These are phyloP conservation scores for Phacellophora camtschatica DNA, from an alignment of 30 jellyfish, hydroid and myxozoan genomes.

Conservation along the genomic window DNA sequence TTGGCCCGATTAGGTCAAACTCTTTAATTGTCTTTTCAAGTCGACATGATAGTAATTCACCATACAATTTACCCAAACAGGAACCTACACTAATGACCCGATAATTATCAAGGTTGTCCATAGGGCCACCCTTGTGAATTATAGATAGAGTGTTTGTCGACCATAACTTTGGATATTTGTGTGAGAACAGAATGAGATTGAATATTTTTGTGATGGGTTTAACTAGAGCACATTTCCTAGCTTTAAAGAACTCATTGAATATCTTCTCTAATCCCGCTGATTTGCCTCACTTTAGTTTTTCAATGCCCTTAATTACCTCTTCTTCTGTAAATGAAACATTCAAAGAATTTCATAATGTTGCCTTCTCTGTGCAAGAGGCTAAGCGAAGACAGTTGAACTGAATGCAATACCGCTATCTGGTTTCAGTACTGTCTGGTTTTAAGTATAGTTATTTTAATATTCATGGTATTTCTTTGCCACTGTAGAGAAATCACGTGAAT, in stretches of 20 bases:
- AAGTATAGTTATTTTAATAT: too few relatives aligned
- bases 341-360: too few relatives aligned
- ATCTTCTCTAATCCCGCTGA: constrained; percentile 16
- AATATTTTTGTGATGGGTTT: neutral
- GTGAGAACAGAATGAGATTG: neutral
- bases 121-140: neutral
- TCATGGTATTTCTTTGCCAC: neutral
- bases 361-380: too few relatives aligned
- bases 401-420: too few relatives aligned
- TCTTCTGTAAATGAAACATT: too few relatives aligned
- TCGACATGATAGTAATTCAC: neutral
- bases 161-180: constrained; percentile 1
- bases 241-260: neutral
- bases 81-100: constrained; percentile 11
- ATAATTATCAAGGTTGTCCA: neutral
- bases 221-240: neutral
- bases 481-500: neutral
- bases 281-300: constrained; percentile 2
- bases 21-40: neutral
- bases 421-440: too few relatives aligned
- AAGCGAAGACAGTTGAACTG: too few relatives aligned
- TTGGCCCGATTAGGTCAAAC: neutral
- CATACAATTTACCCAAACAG: neutral
- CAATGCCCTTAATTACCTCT: neutral
- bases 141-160: neutral